Conservation (phyloP, 1,140 invertebrate species). For the Macrobrachium nipponense region DNA sequence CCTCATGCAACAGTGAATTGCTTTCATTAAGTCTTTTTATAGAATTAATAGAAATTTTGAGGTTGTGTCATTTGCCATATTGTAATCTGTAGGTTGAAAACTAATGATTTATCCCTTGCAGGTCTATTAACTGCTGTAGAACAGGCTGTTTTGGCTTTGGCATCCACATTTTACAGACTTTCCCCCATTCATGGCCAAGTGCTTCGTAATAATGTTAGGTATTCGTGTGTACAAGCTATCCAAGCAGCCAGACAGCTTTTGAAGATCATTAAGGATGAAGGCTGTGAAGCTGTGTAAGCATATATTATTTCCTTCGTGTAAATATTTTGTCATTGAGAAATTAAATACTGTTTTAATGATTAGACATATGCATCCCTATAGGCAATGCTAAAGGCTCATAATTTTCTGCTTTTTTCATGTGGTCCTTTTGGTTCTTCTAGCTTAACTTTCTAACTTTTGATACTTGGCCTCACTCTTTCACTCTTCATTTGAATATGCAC, state of each 20-base stretch:
- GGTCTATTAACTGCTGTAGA: slow-evolving; percentile 34
- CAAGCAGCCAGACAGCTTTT: slow-evolving; percentile 20
- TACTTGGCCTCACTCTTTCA: too few relatives aligned
- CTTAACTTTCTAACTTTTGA: too few relatives aligned
- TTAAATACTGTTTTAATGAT: neutral
- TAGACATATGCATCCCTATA: too few relatives aligned
- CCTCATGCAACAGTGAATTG: too few relatives aligned
- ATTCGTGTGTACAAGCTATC: slow-evolving; percentile 32
- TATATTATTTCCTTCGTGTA: neutral
- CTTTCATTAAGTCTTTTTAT: too few relatives aligned
- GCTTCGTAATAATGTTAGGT: slow-evolving; percentile 15
- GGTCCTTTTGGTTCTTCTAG: too few relatives aligned
- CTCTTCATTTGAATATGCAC: too few relatives aligned
- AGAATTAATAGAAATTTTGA: too few relatives aligned
- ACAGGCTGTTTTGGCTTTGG: slow-evolving; percentile 28
- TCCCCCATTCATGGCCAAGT: neutral
- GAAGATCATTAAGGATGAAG: slow-evolving; percentile 48
- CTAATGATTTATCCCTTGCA: neutral
- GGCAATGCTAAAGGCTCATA: neutral
- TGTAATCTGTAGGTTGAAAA: too few relatives aligned
- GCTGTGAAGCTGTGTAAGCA: slow-evolving; percentile 32
- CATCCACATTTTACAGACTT: slow-evolving; percentile 21
- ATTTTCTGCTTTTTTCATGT: neutral
- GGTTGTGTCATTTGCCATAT: too few relatives aligned
- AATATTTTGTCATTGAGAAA: neutral